A percentile compares a stretch with the other conserved stretches of the same genome.
Evolutionary conservation across 2,113 vertebrate species (phyloP).

Genomic region (rat (Rattus norvegicus)): GRCr8 NC_086034.1:35067001-35067500

Average conservation of each 20-base stretch:
- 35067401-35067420: not conserved
- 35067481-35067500: too few species aligned
- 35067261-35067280: not conserved
- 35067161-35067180: not conserved
- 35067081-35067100: not conserved
- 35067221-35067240: not conserved
- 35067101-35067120: not conserved
- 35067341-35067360: not conserved
- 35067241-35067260: not conserved
- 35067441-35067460: not conserved
- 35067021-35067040: not conserved
- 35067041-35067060: not conserved
- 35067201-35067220: not conserved
- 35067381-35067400: too few species aligned
- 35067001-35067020: not conserved
- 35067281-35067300: not conserved
- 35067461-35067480: not conserved
- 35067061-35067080: not conserved
- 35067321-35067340: not conserved
- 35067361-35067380: not conserved
- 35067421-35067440: not conserved
- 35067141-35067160: too few species aligned
- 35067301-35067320: not conserved
- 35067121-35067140: not conserved
- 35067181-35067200: not conserved